phyloP scores from a whole-genome alignment of 1,140 invertebrate genomes.

The Sesamia nonagrioides region DNA sequence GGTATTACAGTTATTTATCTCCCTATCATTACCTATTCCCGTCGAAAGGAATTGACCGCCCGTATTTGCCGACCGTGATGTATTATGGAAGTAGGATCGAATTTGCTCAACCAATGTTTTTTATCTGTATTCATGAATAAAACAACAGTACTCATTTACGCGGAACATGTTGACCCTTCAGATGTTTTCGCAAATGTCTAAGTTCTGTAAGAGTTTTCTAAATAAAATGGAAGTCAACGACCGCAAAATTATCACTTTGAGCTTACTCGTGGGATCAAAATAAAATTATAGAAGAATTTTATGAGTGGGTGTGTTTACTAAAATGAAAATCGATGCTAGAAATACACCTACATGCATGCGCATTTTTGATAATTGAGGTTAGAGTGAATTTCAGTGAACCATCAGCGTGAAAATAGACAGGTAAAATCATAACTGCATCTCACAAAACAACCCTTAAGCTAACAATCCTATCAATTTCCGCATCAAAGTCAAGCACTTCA shows the following conservation, averaged over 20 bases:
- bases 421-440: not conserved
- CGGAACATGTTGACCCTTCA: constrained; percentile 24
- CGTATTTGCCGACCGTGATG: constrained; percentile 25
- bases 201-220: constrained; percentile 5
- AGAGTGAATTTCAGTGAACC: not conserved
- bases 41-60: constrained; percentile 8
- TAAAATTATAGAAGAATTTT: too few species aligned
- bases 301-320: too few species aligned
- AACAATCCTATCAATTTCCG: not conserved
- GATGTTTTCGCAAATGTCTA: constrained; percentile 21
- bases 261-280: too few species aligned
- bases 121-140: constrained; percentile 32
- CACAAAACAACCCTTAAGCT: not conserved
- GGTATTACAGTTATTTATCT: constrained; percentile 16
- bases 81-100: constrained; percentile 37
- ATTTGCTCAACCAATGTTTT: constrained; percentile 39
- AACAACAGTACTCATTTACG: constrained; percentile 28
- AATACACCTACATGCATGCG: too few species aligned
- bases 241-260: not conserved
- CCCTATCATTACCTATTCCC: constrained; percentile 13
- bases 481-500: not conserved
- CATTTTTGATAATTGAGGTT: too few species aligned
- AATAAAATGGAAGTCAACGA: not conserved
- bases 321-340: too few species aligned
- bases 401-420: too few species aligned